Percentiles rank a stretch among this genome's conserved stretches.
These are phyloP conservation scores for Lycocorax pyrrhopterus DNA, from an alignment of 2,113 vertebrate species.

Conservation along the genomic window DNA sequence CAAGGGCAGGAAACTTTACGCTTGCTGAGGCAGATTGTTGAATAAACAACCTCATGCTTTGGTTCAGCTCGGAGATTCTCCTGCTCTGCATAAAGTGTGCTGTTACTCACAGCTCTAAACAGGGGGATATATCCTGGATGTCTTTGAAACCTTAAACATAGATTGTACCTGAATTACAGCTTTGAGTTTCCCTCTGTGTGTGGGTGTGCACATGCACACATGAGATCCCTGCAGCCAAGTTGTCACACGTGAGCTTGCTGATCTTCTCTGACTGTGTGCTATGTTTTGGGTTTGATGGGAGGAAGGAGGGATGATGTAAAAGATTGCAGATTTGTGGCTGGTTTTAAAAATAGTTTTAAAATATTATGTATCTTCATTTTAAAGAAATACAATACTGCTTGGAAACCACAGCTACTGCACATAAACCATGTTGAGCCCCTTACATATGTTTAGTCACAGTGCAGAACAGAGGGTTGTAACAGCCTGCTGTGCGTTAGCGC, in stretches of 20 bases:
- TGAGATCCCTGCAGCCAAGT: background rate
- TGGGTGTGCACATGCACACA: background rate
- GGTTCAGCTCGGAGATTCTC: background rate
- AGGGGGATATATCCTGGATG: background rate
- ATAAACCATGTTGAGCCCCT: background rate
- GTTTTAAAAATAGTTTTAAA: conserved; percentile 40
- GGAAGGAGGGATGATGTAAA: background rate
- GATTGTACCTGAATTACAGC: background rate
- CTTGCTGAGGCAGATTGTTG: background rate
- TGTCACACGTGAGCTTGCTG: background rate
- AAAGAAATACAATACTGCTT: conserved; percentile 14
- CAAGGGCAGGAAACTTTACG: background rate
- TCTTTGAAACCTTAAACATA: background rate
- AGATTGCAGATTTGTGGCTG: conserved; percentile 31
- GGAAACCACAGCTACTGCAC: conserved; percentile 35
- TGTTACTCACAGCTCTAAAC: background rate
- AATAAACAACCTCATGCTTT: conserved; percentile 4
- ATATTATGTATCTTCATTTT: conserved; percentile 11
- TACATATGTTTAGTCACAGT: conserved; percentile 2
- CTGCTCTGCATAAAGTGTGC: fast-evolving
- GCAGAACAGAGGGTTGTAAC: background rate
- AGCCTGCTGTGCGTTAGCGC: background rate
- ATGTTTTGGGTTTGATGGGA: background rate
- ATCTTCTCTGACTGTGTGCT: background rate
- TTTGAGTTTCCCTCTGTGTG: background rate